Evolutionary conservation across 2,888 invertebrate species (phyloP).

Genomic region (Dynastes tityus): DNA sequence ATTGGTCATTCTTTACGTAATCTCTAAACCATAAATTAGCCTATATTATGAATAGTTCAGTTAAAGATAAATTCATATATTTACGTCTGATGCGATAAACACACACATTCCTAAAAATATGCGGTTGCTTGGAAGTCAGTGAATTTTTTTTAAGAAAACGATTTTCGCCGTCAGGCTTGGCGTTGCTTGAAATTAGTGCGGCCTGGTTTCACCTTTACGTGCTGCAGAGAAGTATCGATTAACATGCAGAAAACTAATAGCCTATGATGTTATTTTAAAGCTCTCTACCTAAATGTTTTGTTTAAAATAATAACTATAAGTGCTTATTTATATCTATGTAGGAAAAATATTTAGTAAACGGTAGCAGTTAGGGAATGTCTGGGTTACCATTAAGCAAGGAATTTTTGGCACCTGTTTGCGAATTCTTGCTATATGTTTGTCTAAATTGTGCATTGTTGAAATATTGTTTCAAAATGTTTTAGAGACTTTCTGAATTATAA

Average conservation of each 20-base stretch:
- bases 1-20: constrained; percentile 3
- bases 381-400: not conserved
- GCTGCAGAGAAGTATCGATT: constrained; percentile 2
- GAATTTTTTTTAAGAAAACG: not conserved
- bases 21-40: not conserved
- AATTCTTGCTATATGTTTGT: constrained; percentile 11
- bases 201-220: not conserved
- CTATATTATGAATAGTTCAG: constrained; percentile 13
- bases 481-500: too few species aligned
- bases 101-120: constrained; percentile 8
- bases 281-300: too few species aligned
- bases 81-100: not conserved
- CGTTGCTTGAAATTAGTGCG: not conserved
- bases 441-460: not conserved
- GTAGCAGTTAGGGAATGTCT: too few species aligned
- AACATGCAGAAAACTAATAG: constrained; percentile 2
- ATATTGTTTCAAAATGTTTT: constrained; percentile 1
- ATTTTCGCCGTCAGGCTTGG: not conserved
- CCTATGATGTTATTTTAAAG: not conserved
- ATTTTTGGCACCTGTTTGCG: constrained; percentile 1
- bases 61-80: constrained; percentile 4
- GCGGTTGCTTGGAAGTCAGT: too few species aligned
- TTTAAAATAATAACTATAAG: too few species aligned
- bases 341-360: too few species aligned
- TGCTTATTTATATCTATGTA: too few species aligned